These are phyloP conservation scores for Brachionichthys hirsutus DNA, from an alignment of 2,113 vertebrate genomes.

Conservation along the genomic window DNA sequence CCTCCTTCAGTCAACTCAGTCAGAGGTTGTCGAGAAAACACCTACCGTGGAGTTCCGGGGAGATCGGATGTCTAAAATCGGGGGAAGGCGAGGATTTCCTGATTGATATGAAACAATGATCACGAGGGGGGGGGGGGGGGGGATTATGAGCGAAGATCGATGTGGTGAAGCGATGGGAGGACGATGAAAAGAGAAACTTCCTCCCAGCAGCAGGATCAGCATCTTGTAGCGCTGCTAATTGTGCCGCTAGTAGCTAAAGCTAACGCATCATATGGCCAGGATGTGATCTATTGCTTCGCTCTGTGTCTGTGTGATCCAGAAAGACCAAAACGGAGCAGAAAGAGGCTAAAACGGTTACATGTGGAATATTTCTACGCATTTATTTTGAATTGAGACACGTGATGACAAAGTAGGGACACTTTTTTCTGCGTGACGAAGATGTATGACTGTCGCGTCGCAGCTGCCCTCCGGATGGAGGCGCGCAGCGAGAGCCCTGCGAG, in stretches of 20 bases:
- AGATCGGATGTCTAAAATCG: too few relatives aligned
- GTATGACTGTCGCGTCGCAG: constrained; percentile 37
- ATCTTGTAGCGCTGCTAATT: too few relatives aligned
- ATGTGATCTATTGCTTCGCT: too few relatives aligned
- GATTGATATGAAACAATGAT: constrained; percentile 49
- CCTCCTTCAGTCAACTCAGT: constrained; percentile 70
- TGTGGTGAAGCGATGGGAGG: constrained; percentile 11
- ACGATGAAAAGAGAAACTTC: too few relatives aligned
- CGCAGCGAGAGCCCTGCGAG: constrained; percentile 78
- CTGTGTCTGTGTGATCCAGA: too few relatives aligned
- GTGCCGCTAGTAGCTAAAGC: too few relatives aligned
- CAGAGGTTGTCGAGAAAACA: constrained; percentile 72
- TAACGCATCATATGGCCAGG: too few relatives aligned
- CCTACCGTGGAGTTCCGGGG: constrained; percentile 58
- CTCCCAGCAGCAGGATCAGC: too few relatives aligned
- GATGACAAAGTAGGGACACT: constrained; percentile 32
- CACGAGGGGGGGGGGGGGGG: constrained; percentile 28
- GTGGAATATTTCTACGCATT: background rate
- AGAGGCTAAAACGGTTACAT: background rate
- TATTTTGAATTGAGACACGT: background rate
- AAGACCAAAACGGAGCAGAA: too few relatives aligned
- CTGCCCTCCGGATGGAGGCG: constrained; percentile 53
- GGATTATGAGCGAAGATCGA: too few relatives aligned
- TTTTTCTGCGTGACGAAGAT: constrained; percentile 41
- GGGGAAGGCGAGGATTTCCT: constrained; percentile 41